These are phyloP conservation scores for Drosophila truncata DNA, from an alignment of 1,140 invertebrate species.

Conservation along the genomic window DNA sequence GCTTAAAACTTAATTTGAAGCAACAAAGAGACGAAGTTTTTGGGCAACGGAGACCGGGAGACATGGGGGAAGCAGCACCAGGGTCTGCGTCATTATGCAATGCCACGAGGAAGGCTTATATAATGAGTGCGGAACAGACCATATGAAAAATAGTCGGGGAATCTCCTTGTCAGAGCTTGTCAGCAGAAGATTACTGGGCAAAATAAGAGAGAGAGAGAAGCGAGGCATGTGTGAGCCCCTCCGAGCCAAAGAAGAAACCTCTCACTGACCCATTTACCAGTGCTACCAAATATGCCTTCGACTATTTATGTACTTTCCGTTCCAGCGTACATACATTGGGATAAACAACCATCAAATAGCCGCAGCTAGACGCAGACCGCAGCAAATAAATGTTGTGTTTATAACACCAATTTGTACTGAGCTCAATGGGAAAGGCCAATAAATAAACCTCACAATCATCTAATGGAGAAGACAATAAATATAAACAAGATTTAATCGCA, in stretches of 20 bases:
- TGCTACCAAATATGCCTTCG: background rate
- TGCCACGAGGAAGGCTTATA: conserved; percentile 58
- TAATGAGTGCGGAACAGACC: conserved; percentile 40
- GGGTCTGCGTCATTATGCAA: conserved; percentile 63
- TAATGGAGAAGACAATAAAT: conserved; percentile 29
- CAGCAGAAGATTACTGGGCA: conserved; percentile 34
- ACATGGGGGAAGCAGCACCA: background rate
- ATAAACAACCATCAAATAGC: conserved; percentile 15
- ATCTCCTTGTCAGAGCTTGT: conserved; percentile 33
- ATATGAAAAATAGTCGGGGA: conserved; percentile 47
- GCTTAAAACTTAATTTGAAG: conserved; percentile 76
- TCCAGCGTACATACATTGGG: background rate
- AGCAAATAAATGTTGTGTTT: conserved; percentile 30
- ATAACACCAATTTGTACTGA: conserved; percentile 9
- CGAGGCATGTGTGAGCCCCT: conserved; percentile 20
- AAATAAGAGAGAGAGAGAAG: conserved; percentile 27
- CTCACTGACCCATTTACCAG: conserved; percentile 46
- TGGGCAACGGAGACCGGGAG: background rate
- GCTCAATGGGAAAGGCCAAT: conserved; percentile 20
- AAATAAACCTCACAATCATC: conserved; percentile 12
- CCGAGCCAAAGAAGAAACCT: conserved; percentile 25
- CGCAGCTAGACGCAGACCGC: conserved; percentile 16
- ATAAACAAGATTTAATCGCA: conserved; percentile 13
- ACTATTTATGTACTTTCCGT: conserved; percentile 34
- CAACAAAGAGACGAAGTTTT: conserved; percentile 42